Evolutionary conservation across 2,888 invertebrate genomes (phyloP), one percentile per base, ranked within the genome.

Genomic region (Lacanobia oleracea): DNA sequence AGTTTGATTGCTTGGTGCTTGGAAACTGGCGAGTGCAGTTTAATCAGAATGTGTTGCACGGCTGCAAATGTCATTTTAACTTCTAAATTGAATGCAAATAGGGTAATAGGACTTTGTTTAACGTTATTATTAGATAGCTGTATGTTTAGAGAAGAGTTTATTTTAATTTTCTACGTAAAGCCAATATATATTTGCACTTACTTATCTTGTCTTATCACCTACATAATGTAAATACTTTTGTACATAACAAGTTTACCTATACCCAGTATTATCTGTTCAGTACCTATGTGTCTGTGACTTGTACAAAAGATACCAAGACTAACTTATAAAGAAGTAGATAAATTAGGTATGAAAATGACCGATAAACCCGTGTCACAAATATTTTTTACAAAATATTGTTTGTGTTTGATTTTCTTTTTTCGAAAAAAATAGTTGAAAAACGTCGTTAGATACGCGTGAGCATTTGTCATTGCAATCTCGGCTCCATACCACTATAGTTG

Each of bases 31-130:
- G 45, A 59, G 56, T 45, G 18, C 54, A 74, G 27, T 40, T 63
- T 56, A 60, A 45, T 27, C 54, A 14, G 23, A 67, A 75, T 40
- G 43, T 56, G 50, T 12, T 16, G 59, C 53, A 54, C 60, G 66
- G 50, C 9, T n/a, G 59, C 53, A 63, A 73, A 77, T 59, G 33
- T 54, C 12, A 61, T 80, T 61, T 75, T 61, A 80, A 77, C 60
- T 77, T 74, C 67, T 60, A 63, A 79, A 74, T 63, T 37, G 59
- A 63, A 74, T 72, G 72, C 64, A 78, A 76, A 56, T 64, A 0
- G 12, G n/a, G 16, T n/a, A 33, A 18, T 7, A 59, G 0, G 21
- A 60, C 12, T 60, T 54, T 33, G 62, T 59, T 33, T 43, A n/a
- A 12, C 37, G 12, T 21, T 57, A 6, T 18, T 62, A 59, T 45